These are phyloP conservation scores for Myotis pilosus DNA, from an alignment of 2,797 vertebrate genomes.

Conservation along the genomic window DNA sequence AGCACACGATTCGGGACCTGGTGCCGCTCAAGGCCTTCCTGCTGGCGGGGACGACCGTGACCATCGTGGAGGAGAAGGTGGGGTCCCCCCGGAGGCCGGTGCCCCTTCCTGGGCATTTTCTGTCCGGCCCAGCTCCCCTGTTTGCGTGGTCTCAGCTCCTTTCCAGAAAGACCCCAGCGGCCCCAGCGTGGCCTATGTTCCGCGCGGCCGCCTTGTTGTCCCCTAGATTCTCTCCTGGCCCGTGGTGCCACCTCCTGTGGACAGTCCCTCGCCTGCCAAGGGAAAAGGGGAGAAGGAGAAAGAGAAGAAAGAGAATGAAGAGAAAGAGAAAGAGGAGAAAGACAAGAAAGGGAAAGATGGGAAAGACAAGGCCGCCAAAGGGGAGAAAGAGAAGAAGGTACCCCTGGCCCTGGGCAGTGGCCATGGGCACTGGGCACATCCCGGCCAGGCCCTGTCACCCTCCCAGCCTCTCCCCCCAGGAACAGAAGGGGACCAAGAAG, in stretches of 20 bases:
- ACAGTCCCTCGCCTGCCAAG: slow-evolving; percentile 59
- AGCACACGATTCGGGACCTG: slow-evolving; percentile 81
- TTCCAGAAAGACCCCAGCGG: not conserved
- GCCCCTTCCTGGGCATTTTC: not conserved
- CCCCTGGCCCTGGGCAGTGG: accelerated
- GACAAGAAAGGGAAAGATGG: slow-evolving; percentile 69
- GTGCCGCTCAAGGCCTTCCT: slow-evolving; percentile 87
- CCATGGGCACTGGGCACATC: accelerated
- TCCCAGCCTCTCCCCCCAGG: not conserved
- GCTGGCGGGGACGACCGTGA: slow-evolving; percentile 82
- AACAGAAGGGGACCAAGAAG: slow-evolving; percentile 76
- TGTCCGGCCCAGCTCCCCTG: accelerated
- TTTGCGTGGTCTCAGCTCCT: accelerated
- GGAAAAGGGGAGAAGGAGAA: slow-evolving; percentile 70
- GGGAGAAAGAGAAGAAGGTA: not conserved
- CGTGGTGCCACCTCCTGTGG: slow-evolving; percentile 35
- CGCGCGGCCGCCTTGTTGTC: accelerated
- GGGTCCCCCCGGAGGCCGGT: accelerated
- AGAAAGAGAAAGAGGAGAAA: slow-evolving; percentile 69
- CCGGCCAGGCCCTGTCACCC: accelerated
- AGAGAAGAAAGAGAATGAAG: slow-evolving; percentile 65
- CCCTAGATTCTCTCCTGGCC: slow-evolving; percentile 88
- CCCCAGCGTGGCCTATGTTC: accelerated
- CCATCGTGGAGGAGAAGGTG: slow-evolving; percentile 91
- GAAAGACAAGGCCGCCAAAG: not conserved